Base-by-base conservation (phyloP, 2,113 vertebrate genomes). In the Platichthys flesus region DNA sequence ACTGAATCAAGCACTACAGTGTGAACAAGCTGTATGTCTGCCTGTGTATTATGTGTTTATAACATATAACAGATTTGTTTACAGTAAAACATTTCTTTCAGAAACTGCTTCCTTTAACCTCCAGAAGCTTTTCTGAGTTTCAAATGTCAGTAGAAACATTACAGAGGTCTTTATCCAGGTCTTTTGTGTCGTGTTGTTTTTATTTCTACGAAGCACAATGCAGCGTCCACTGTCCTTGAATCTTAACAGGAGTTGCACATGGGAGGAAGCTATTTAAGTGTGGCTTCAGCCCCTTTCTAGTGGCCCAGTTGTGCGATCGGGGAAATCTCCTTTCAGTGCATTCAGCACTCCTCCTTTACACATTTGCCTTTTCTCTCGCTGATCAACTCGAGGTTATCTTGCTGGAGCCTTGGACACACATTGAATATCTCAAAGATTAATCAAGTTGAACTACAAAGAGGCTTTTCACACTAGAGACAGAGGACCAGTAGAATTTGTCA, bases 381-480 rank as follows among this genome's bases (percentile, higher is more conserved):
- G 76, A 69, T 85, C 85, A 75, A 67, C 74, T 70, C n/a, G 1
- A 21, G 62, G 71, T 28, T 85, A 61, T 80, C 70, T 89, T 55
- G 10, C 52, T 3, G 9, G 52, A 79, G 70, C 45, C 60, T 63
- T 82, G 69, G 75, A 76, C 15, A 51, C 18, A 51, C 14, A 51
- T 18, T 51, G 4, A 5, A 51, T 18, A 74, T 78, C 75, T 68
- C 72, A 78, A 47, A 68, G 71, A 85, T 67, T 75, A 89, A 84
- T 85, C 65, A 23, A 7, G 15, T 6, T 0, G 12, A 60, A 75
- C 28, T 67, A 57, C 68, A 72, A 77, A 5, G 47, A 55, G 60
- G 51, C 20, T 71, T 85, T 75, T 73, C 13, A 55, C 51, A n/a
- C 8, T n/a, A 3, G 20, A 54, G 6, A 54, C 18, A n/a, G 51